These are phyloP conservation scores for Myripristis murdjan DNA, from an alignment of 2,797 vertebrate species.

Conservation along the genomic window DNA sequence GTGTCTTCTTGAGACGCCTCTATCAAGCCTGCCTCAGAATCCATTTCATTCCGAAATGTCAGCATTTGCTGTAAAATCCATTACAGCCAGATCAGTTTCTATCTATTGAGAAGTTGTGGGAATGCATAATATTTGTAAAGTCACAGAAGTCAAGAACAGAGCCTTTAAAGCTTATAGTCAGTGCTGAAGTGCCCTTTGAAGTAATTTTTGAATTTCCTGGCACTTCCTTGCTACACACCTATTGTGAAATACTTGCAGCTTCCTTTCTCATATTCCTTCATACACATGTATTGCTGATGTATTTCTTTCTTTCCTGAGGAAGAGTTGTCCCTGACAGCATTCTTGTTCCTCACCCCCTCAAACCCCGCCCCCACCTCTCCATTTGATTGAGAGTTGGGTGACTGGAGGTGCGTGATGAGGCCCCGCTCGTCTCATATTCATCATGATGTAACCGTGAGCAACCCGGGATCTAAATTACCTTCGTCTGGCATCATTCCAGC, in stretches of 20 bases:
- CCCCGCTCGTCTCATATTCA: slow-evolving; percentile 93
- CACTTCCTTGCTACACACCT: background rate
- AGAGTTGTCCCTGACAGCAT: slow-evolving; percentile 60
- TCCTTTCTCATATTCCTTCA: slow-evolving; percentile 4
- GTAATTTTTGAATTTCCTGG: slow-evolving; percentile 14
- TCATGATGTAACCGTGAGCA: slow-evolving; percentile 99
- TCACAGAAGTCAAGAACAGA: slow-evolving; percentile 48
- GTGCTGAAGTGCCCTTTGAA: slow-evolving; percentile 27
- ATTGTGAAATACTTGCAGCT: slow-evolving; percentile 28
- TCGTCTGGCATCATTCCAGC: slow-evolving; percentile 99
- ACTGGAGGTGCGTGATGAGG: slow-evolving; percentile 86
- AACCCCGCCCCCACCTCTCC: slow-evolving; percentile 60
- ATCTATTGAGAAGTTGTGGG: slow-evolving; percentile 35
- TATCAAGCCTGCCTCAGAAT: slow-evolving; percentile 50
- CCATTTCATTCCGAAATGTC: slow-evolving; percentile 66
- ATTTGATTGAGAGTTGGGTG: slow-evolving; percentile 78
- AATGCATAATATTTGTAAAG: slow-evolving; percentile 68
- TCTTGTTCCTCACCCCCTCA: slow-evolving; percentile 38
- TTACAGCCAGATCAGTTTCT: slow-evolving; percentile 14
- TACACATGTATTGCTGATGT: slow-evolving; percentile 55
- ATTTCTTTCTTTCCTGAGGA: slow-evolving; percentile 40
- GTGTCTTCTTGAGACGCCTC: slow-evolving; percentile 38
- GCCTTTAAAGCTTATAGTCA: slow-evolving; percentile 42
- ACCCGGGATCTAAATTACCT: slow-evolving; percentile 98
- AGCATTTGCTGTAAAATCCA: slow-evolving; percentile 55